These are phyloP conservation scores for Dromius quadrimaculatus DNA, from an alignment of 2,888 invertebrate species.

Conservation along the genomic window DNA sequence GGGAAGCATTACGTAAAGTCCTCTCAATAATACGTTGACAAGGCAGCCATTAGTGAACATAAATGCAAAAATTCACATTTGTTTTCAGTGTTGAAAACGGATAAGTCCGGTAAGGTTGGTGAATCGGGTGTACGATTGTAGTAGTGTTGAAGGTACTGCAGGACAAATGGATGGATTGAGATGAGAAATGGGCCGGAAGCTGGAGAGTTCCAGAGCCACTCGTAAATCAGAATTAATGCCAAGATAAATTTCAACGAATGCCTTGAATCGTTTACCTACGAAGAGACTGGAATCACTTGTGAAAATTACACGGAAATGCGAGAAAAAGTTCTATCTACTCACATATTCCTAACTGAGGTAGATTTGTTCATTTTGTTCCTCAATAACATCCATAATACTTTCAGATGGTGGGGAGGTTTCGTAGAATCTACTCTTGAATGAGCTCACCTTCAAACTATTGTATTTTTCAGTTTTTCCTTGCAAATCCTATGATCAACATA, in stretches of 20 bases:
- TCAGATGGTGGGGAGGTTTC: conserved; percentile 24
- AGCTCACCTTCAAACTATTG: conserved; percentile 46
- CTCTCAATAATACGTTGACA: not conserved
- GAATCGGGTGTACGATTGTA: conserved; percentile 5
- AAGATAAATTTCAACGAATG: conserved; percentile 62
- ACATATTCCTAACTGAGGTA: no score
- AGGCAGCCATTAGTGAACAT: not conserved
- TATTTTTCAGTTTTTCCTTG: conserved; percentile 36
- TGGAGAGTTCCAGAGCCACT: conserved; percentile 61
- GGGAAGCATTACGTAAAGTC: not conserved
- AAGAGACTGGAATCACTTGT: no score
- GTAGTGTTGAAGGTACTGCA: conserved; percentile 45
- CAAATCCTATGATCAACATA: conserved; percentile 51
- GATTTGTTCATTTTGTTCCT: no score
- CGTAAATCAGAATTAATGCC: conserved; percentile 65
- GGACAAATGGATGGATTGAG: conserved; percentile 63
- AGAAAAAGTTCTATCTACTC: no score
- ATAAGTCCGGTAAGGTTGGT: not conserved
- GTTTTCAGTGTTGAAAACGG: not conserved
- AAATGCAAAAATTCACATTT: not conserved
- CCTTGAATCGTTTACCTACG: conserved; percentile 60
- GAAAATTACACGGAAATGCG: no score
- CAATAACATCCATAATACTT: no score
- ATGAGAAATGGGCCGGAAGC: conserved; percentile 63
- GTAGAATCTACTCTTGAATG: conserved; percentile 33